Percentiles rank a stretch among this genome's conserved stretches.
Conservation (phyloP, 2,888 invertebrate genomes). For the Dexiosoma caninum region DNA sequence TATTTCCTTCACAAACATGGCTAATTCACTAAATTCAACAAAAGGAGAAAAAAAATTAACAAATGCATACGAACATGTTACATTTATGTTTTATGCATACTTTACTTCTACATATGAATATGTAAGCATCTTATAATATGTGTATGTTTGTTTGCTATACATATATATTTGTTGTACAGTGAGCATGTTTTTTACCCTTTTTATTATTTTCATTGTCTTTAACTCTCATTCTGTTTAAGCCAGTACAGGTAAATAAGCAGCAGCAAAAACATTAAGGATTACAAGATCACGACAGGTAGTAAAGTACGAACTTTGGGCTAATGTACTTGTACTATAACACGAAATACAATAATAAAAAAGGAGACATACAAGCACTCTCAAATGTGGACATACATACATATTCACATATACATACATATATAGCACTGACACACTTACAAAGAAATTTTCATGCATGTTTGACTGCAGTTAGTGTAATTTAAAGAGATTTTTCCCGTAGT, state of each 20-base stretch:
- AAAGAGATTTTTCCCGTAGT: conserved; percentile 1
- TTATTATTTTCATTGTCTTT: conserved; percentile 22
- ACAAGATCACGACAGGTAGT: conserved; percentile 61
- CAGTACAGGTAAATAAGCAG: conserved; percentile 39
- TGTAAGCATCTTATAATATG: background rate
- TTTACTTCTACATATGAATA: conserved; percentile 11
- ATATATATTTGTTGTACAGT: background rate
- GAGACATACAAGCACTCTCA: background rate
- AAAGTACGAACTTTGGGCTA: conserved; percentile 60
- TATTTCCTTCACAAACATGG: background rate
- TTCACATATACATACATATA: background rate
- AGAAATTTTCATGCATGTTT: conserved; percentile 26
- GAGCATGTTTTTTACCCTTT: conserved; percentile 4
- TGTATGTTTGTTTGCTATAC: background rate
- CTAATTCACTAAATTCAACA: background rate
- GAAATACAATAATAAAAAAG: conserved; percentile 14
- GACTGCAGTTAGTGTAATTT: conserved; percentile 31
- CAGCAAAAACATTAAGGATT: conserved; percentile 53
- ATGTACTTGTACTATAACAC: conserved; percentile 49
- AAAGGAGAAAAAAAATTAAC: background rate
- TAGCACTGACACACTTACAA: background rate
- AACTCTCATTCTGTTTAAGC: background rate
- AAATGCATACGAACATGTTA: background rate
- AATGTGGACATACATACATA: background rate
- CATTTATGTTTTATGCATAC: conserved; percentile 44